These are phyloP conservation scores for Exocentrus adspersus DNA, from an alignment of 2,888 invertebrate species.

Conservation along the genomic window DNA sequence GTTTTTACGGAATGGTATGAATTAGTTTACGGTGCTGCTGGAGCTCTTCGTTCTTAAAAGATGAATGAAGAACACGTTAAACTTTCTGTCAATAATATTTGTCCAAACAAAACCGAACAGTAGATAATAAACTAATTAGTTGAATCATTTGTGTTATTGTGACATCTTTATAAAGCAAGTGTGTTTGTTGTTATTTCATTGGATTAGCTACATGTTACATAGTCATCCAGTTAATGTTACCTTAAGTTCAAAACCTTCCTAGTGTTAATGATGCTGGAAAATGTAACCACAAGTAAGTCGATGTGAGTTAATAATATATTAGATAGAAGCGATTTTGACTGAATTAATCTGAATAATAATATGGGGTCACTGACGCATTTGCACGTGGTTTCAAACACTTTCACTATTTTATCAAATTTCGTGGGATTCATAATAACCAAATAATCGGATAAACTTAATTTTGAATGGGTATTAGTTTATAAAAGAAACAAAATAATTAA, in stretches of 20 bases:
- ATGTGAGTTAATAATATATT: background rate
- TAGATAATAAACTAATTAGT: background rate
- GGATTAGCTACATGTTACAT: background rate
- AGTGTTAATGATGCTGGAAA: slow-evolving; percentile 35
- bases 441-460: too few relatives aligned
- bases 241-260: background rate
- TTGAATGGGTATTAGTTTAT: too few relatives aligned
- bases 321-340: too few relatives aligned
- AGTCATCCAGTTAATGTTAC: background rate
- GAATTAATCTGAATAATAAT: too few relatives aligned
- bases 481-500: too few relatives aligned
- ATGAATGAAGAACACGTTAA: background rate
- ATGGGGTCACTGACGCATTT: background rate
- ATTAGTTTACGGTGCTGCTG: slow-evolving; percentile 11
- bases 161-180: background rate
- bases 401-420: too few relatives aligned
- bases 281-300: slow-evolving; percentile 38
- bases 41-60: background rate
- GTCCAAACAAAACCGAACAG: background rate
- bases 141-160: background rate
- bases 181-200: slow-evolving; percentile 11
- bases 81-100: background rate
- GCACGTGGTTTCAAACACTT: background rate
- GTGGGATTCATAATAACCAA: too few relatives aligned
- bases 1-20: slow-evolving; percentile 23